Conservation (phyloP, 2,797 vertebrate species). For the Babyrousa celebensis region DNA sequence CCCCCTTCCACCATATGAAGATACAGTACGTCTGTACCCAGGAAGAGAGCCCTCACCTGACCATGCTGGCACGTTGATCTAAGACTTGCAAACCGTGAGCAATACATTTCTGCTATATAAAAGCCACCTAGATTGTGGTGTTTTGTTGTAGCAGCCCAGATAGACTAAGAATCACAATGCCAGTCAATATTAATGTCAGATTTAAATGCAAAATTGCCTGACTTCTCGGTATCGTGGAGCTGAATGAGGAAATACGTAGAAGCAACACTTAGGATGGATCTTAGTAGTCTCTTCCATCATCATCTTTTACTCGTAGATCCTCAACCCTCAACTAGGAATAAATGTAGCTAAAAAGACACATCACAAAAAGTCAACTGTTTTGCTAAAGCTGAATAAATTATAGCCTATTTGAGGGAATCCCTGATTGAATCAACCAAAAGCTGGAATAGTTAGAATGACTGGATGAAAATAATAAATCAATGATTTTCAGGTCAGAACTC, state of each 20-base stretch:
- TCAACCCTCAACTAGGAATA: background rate
- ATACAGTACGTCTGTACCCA: background rate
- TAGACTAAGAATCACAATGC: background rate
- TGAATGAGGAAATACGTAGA: background rate
- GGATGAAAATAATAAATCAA: slow-evolving; percentile 19
- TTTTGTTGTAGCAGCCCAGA: background rate
- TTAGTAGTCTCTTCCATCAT: background rate
- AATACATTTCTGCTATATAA: background rate
- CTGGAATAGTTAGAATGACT: background rate
- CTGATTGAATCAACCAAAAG: slow-evolving; percentile 26
- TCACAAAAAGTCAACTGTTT: slow-evolving; percentile 37
- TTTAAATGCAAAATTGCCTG: background rate
- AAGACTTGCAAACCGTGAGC: background rate
- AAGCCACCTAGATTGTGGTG: background rate
- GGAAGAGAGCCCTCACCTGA: background rate
- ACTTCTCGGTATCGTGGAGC: background rate
- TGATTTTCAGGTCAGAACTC: background rate
- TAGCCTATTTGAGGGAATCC: background rate
- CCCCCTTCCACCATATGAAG: background rate
- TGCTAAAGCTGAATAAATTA: background rate
- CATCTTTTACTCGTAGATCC: background rate
- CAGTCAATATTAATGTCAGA: background rate
- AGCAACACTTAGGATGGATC: background rate
- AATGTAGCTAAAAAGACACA: background rate
- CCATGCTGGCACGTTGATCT: background rate